These are phyloP conservation scores for Sciurus vulgaris DNA, from an alignment of 2,797 vertebrate genomes.

Conservation along the genomic window DNA sequence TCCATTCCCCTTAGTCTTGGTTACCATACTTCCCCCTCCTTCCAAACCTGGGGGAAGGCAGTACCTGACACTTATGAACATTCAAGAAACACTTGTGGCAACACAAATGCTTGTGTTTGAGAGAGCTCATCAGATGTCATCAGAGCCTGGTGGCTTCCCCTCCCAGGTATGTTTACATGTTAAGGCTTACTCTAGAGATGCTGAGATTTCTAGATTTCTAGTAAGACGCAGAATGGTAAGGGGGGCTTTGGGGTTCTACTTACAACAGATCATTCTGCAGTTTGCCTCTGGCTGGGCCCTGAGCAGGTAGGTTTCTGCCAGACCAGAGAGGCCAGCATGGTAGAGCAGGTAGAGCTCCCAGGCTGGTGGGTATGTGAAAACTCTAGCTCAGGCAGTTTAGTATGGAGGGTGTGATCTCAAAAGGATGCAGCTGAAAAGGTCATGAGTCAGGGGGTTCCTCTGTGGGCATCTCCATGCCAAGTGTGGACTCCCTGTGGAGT, in stretches of 20 bases:
- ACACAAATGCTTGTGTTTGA: background rate
- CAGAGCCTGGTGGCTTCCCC: fast-evolving
- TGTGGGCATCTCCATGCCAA: background rate
- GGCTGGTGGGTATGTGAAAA: background rate
- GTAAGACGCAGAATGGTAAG: background rate
- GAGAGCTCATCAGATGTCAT: too few species aligned
- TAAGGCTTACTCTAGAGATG: background rate
- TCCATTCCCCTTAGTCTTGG: background rate
- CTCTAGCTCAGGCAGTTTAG: background rate
- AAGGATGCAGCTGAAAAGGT: background rate
- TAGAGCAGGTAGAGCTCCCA: background rate
- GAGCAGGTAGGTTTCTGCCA: background rate
- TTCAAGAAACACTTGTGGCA: background rate
- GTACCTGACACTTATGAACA: background rate
- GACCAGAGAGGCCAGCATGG: background rate
- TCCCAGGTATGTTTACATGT: fast-evolving
- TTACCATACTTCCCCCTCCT: background rate
- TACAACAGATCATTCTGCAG: background rate
- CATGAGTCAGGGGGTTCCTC: background rate
- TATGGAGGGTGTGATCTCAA: too few species aligned
- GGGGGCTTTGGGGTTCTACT: background rate
- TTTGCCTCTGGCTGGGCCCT: too few species aligned
- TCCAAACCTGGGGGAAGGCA: background rate
- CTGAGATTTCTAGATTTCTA: background rate
- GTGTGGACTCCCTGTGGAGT: background rate